These are phyloP conservation scores for Picus viridis DNA, from an alignment of 2,797 vertebrate genomes.

Conservation along the genomic window DNA sequence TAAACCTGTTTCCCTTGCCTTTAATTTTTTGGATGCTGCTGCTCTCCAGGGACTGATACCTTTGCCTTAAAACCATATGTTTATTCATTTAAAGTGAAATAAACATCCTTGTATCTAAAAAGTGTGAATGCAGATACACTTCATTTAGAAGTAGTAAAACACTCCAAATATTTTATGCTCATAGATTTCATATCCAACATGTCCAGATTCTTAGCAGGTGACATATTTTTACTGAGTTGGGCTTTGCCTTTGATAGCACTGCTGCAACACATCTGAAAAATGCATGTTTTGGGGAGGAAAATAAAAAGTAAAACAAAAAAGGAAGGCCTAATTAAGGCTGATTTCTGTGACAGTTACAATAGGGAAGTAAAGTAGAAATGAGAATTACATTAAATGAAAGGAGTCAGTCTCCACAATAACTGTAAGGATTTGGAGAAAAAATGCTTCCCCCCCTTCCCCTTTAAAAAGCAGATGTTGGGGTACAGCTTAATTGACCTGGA, in stretches of 20 bases:
- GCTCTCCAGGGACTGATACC: not conserved
- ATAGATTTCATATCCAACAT: not conserved
- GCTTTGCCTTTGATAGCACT: not conserved
- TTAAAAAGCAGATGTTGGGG: not conserved
- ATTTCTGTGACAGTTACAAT: fast-evolving
- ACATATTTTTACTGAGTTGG: not conserved
- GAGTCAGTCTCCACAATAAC: not conserved
- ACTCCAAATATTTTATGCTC: not conserved
- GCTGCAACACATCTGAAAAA: not conserved
- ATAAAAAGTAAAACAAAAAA: not conserved
- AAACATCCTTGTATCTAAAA: not conserved
- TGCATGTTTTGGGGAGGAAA: not conserved
- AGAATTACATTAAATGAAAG: not conserved
- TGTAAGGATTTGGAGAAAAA: not conserved
- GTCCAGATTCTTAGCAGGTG: not conserved
- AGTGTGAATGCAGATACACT: not conserved
- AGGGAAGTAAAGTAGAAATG: not conserved
- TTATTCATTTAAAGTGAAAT: slow-evolving; percentile 20
- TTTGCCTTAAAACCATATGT: not conserved
- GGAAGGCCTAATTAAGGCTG: not conserved
- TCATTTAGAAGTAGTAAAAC: not conserved
- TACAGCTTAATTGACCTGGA: not conserved
- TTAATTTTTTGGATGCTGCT: not conserved
- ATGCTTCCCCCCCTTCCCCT: fast-evolving
- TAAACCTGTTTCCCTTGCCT: not conserved